A percentile compares a stretch with the other conserved stretches of the same genome.
Evolutionary conservation across 2,797 vertebrate species (phyloP).

Genomic region (Apogon talboti): DNA sequence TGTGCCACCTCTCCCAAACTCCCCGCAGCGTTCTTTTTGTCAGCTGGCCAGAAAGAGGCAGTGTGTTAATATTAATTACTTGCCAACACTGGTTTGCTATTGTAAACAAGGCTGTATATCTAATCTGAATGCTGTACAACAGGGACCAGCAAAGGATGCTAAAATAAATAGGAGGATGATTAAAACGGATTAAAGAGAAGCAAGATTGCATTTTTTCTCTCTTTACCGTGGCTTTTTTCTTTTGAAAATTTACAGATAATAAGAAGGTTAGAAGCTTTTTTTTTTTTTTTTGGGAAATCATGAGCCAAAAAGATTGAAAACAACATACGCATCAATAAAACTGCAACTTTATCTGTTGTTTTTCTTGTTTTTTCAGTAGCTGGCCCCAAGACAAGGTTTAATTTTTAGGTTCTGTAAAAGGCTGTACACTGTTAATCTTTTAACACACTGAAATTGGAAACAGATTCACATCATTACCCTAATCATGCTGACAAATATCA

Average conservation of each 20-base stretch:
- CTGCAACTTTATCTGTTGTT: not conserved
- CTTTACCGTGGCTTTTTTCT: not conserved
- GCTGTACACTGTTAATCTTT: not conserved
- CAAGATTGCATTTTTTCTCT: not conserved
- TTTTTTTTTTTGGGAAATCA: not conserved
- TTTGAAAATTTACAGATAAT: not conserved
- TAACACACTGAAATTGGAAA: not conserved
- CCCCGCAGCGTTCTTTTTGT: conserved; percentile 36
- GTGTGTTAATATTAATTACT: conserved; percentile 36
- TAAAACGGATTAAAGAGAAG: not conserved
- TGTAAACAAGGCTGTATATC: not conserved
- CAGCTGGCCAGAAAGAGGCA: conserved; percentile 13
- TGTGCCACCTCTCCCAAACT: conserved; percentile 10
- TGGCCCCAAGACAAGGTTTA: not conserved
- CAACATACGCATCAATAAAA: conserved; percentile 5
- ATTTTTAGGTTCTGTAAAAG: too few species aligned
- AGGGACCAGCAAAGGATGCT: too few species aligned
- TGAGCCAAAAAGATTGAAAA: not conserved
- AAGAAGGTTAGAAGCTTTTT: not conserved
- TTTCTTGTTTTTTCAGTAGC: conserved; percentile 3
- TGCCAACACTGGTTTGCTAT: conserved; percentile 26
- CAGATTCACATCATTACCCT: conserved; percentile 2
- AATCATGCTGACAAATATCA: not conserved
- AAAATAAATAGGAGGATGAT: not conserved
- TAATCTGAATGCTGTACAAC: conserved; percentile 25